Evolutionary conservation across 2,888 invertebrate species (phyloP), one percentile per base, ranked within the genome.

Genomic region (Tortrix viridana): DNA sequence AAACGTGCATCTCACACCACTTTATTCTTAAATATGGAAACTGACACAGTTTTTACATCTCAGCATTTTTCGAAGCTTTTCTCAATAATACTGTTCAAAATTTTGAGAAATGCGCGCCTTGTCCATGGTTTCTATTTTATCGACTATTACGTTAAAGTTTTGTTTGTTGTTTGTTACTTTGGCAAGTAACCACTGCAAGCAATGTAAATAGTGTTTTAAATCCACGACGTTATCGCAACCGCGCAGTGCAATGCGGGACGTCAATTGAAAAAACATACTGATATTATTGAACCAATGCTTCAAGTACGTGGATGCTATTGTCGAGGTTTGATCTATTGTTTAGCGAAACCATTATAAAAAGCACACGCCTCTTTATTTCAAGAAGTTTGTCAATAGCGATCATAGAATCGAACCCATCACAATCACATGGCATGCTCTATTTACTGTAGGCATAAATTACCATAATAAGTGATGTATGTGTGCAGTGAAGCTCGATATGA

Each of bases 381-480:
- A 41, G 53, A 53, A 53, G 23, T 16, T 16, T 22, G 22, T 22
- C 16, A 53, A 41, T 16, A 38, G 5, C 57, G 57, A 41, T 38
- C 6, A 41, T 18, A 44, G 56, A 41, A 62, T 57, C 46, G 52
- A 62, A 52, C 46, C 20, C 47, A 43, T 41, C 19, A 53, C 58
- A 58, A 58, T 63, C 63, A 63, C 63, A 63, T 53, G 63, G 20
- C 57, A 63, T 63, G 63, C 63, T 63, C 63, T 63, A 58, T 58
- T 63, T 63, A 58, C 43, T 32, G 3, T 26, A 23, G 9, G 47
- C 43, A 63, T 63, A 58, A 32, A 63, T 63, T 63, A 63, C 32
- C 58, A 58, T 58, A 38, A 63, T 53, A 63, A 63, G 41, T 20
- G 47, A 58, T 37, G 38, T 41, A 53, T 41, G 49, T 49, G 55